A percentile compares a stretch with the other conserved stretches of the same genome.
Evolutionary conservation across 2,888 invertebrate genomes (phyloP).

Genomic region (Drosophila phalerata): DNA sequence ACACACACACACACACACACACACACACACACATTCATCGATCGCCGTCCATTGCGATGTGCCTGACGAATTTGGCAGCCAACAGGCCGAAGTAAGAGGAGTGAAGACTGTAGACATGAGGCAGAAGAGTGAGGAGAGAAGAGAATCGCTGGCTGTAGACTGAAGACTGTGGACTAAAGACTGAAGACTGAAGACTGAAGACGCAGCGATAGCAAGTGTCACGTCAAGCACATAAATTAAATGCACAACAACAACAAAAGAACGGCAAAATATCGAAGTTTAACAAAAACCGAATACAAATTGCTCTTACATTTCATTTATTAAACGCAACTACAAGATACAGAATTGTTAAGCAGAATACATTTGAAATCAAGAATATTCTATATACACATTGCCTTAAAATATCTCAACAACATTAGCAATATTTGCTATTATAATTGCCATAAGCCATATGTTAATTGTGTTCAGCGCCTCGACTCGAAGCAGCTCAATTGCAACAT

Average conservation of each 20-base stretch:
- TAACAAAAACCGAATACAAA: conserved; percentile 3
- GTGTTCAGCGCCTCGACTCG: no score
- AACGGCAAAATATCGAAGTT: neutral
- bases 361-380: neutral
- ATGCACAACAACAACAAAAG: conserved; percentile 55
- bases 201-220: conserved; percentile 81
- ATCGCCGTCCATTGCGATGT: conserved; percentile 28
- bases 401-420: neutral
- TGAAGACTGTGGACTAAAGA: neutral
- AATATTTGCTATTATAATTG: no score
- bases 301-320: conserved; percentile 6
- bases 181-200: conserved; percentile 19
- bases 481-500: no score
- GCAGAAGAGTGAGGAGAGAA: neutral
- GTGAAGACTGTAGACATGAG: conserved; percentile 4
- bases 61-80: conserved; percentile 59
- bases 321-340: no score
- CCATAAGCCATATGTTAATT: no score
- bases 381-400: neutral
- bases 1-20: neutral
- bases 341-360: no score
- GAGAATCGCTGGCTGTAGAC: no score
- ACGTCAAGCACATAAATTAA: conserved; percentile 82
- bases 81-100: conserved; percentile 3
- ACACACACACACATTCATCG: neutral